Conservation (phyloP, 2,113 vertebrate genomes). For the Alectura lathami region DNA sequence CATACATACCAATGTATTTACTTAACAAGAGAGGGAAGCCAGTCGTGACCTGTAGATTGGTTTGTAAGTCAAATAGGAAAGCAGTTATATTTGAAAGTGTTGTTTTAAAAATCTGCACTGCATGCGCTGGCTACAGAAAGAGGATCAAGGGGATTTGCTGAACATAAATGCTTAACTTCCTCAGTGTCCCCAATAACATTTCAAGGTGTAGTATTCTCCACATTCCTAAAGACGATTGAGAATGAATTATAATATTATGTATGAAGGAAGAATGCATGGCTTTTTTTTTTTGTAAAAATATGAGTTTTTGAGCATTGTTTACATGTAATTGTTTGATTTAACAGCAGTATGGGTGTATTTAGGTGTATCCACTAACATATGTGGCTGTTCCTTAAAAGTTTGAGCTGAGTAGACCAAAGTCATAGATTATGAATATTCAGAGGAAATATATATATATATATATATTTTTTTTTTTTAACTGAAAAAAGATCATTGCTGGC, state of each 20-base stretch:
- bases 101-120: not conserved
- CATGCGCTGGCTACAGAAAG: not conserved
- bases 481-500: not conserved
- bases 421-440: not conserved
- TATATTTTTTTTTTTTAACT: not conserved
- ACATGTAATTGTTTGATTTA: not conserved
- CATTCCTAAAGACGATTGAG: constrained; percentile 17
- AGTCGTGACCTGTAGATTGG: not conserved
- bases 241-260: not conserved
- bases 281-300: not conserved
- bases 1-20: not conserved
- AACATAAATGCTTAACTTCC: not conserved
- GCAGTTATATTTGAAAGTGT: not conserved
- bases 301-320: not conserved
- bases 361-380: not conserved
- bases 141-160: not conserved
- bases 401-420: not conserved
- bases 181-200: not conserved
- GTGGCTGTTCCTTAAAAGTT: not conserved
- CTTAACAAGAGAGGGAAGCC: not conserved
- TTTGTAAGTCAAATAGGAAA: constrained; percentile 14
- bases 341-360: not conserved
- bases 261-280: constrained; percentile 6
- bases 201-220: constrained; percentile 33
- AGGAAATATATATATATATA: not conserved